Conservation (phyloP, 2,888 invertebrate species). For the Osedax fenrisi region DNA sequence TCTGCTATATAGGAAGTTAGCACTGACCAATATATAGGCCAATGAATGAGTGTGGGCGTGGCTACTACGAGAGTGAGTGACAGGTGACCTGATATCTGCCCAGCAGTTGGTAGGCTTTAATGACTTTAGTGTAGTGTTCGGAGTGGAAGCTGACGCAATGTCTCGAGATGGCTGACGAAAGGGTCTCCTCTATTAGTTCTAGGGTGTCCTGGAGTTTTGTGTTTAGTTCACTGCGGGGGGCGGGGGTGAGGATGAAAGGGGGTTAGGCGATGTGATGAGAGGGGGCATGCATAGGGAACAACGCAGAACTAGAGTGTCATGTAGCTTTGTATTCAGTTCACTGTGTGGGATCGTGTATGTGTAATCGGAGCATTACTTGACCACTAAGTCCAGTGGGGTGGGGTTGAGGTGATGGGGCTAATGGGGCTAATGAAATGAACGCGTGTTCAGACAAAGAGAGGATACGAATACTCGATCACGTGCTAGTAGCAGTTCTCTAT, state of each 20-base stretch:
- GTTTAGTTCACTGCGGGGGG: slow-evolving; percentile 70
- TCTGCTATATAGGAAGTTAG: too few species aligned
- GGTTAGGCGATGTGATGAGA: slow-evolving; percentile 62
- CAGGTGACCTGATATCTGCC: slow-evolving; percentile 64
- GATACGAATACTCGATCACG: too few species aligned
- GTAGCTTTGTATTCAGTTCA: slow-evolving; percentile 70
- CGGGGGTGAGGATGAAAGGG: slow-evolving; percentile 69
- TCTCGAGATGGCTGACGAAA: slow-evolving; percentile 73
- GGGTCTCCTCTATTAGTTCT: slow-evolving; percentile 75
- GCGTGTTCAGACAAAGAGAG: too few species aligned
- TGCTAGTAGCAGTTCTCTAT: too few species aligned
- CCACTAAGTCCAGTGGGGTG: too few species aligned
- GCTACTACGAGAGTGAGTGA: too few species aligned
- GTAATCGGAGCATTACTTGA: too few species aligned
- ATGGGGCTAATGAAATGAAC: too few species aligned
- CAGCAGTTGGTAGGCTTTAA: slow-evolving; percentile 72
- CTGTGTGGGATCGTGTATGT: too few species aligned
- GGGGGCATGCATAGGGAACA: slow-evolving; percentile 80
- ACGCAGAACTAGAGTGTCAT: slow-evolving; percentile 77
- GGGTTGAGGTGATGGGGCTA: too few species aligned
- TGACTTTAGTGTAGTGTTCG: slow-evolving; percentile 67
- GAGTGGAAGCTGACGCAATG: slow-evolving; percentile 65
- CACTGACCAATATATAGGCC: too few species aligned
- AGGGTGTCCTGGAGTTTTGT: slow-evolving; percentile 78
- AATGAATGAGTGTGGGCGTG: too few species aligned